These are phyloP conservation scores for Leptarthrus brevirostris DNA, from an alignment of 2,888 invertebrate genomes.

Conservation along the genomic window DNA sequence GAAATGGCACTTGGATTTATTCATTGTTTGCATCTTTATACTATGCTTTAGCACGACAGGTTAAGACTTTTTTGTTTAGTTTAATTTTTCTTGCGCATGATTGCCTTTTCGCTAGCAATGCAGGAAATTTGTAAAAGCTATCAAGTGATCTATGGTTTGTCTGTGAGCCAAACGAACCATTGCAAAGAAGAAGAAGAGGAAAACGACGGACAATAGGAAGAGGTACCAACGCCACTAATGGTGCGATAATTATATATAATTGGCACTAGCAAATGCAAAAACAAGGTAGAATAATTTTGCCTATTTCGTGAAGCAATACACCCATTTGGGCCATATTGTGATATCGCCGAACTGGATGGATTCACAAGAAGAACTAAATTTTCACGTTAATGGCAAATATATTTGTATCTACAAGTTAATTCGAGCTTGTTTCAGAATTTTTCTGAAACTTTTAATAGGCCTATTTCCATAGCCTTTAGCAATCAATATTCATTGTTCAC, in stretches of 20 bases:
- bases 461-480: too few species aligned
- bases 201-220: background rate
- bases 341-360: too few species aligned
- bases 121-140: background rate
- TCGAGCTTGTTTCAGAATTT: too few species aligned
- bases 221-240: slow-evolving; percentile 1
- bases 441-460: too few species aligned
- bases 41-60: slow-evolving; percentile 8
- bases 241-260: slow-evolving; percentile 14
- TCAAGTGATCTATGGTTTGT: background rate
- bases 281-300: too few species aligned
- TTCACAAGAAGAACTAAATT: too few species aligned
- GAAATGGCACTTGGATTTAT: slow-evolving; percentile 22
- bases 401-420: too few species aligned
- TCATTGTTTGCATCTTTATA: slow-evolving; percentile 13
- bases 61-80: slow-evolving; percentile 1
- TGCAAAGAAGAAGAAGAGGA: background rate
- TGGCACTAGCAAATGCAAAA: too few species aligned
- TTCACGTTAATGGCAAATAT: too few species aligned
- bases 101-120: background rate
- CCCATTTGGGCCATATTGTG: too few species aligned
- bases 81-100: background rate
- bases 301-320: too few species aligned
- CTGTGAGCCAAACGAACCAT: background rate
- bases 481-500: too few species aligned